A percentile compares a stretch with the other conserved stretches of the same genome.
These are phyloP conservation scores for Drosophila ercepeae DNA, from an alignment of 1,140 invertebrate species.

Conservation along the genomic window DNA sequence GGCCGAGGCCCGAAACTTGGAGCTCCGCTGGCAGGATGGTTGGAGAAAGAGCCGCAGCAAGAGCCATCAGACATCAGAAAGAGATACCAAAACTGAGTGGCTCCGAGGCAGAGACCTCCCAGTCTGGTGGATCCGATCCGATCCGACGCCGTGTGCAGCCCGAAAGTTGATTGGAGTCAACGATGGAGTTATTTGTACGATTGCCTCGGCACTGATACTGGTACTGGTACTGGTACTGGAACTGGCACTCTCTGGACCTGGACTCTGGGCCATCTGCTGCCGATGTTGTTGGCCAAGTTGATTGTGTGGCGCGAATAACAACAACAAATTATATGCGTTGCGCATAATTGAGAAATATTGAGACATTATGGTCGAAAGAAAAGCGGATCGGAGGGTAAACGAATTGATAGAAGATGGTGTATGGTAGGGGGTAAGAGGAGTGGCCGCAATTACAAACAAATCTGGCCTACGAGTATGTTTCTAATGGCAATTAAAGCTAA, in stretches of 20 bases:
- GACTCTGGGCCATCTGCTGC: conserved; percentile 39
- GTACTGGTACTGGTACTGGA: not conserved
- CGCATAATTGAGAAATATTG: conserved; percentile 79
- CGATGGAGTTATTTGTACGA: conserved; percentile 82
- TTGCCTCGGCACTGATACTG: conserved; percentile 39
- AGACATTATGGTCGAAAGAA: conserved; percentile 64
- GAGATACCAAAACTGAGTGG: conserved; percentile 34
- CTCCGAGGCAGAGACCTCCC: conserved; percentile 66
- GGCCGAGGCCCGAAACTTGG: not conserved
- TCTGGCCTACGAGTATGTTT: conserved; percentile 51
- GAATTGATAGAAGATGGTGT: too few relatives aligned
- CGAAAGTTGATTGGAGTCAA: conserved; percentile 80
- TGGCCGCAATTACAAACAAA: conserved; percentile 52
- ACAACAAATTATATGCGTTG: conserved; percentile 77
- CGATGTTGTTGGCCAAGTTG: conserved; percentile 47
- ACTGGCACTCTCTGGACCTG: conserved; percentile 1
- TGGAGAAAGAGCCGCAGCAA: not conserved
- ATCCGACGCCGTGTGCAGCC: conserved; percentile 42
- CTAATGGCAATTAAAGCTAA: conserved; percentile 65
- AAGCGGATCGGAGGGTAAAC: not conserved
- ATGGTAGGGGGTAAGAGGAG: conserved; percentile 7
- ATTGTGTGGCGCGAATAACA: conserved; percentile 64
- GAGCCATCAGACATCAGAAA: conserved; percentile 1
- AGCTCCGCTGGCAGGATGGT: conserved; percentile 1
- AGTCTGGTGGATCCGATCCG: conserved; percentile 47